Percentiles rank a stretch among this genome's conserved stretches.
These are phyloP conservation scores for Vulpes ferrilata DNA, from an alignment of 2,113 vertebrate genomes.

Conservation along the genomic window DNA sequence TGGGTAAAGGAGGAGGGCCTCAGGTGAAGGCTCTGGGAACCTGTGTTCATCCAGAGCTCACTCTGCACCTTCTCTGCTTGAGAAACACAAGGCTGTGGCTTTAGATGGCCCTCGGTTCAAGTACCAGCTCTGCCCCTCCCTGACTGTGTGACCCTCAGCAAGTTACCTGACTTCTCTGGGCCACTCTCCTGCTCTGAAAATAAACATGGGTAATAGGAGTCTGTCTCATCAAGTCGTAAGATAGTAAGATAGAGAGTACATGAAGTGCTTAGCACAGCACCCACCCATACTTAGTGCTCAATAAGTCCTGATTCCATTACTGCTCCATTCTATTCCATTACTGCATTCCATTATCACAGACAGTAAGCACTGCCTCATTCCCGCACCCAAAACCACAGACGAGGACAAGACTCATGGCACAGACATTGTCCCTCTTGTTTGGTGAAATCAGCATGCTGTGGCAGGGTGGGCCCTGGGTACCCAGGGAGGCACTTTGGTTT, in stretches of 20 bases:
- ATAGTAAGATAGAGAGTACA: background rate
- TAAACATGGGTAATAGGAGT: background rate
- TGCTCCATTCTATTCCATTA: no score
- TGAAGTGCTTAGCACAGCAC: background rate
- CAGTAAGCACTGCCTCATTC: background rate
- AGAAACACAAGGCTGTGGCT: background rate
- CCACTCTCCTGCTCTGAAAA: background rate
- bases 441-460: background rate
- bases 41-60: background rate
- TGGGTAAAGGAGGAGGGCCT: background rate
- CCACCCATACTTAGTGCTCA: background rate
- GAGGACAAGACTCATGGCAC: background rate
- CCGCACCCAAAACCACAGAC: background rate
- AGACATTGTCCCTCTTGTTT: background rate
- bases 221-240: background rate
- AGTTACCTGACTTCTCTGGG: background rate
- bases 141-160: background rate
- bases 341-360: no score
- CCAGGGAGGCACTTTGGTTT: no score
- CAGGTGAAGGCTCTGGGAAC: fast-evolving
- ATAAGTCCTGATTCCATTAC: background rate
- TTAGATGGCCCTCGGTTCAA: background rate
- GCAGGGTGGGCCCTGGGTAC: no score
- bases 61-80: background rate
- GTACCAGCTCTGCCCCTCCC: background rate